Percentiles rank a stretch among this genome's conserved stretches.
These are phyloP conservation scores for Ormyrus labotus DNA, from an alignment of 2,888 invertebrate genomes.

Conservation along the genomic window DNA sequence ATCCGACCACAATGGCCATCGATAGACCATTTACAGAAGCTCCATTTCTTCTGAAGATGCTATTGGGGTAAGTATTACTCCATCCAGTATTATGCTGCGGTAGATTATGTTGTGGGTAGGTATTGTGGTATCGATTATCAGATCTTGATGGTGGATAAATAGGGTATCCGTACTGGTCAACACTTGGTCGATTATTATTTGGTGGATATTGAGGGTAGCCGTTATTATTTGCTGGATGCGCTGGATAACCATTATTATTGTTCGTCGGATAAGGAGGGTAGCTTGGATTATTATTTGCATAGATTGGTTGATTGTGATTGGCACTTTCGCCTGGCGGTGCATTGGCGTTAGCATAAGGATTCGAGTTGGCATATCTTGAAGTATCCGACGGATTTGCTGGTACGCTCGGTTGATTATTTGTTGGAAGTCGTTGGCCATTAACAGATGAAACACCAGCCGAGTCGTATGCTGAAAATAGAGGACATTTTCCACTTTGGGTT, in stretches of 20 bases:
- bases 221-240: slow-evolving; percentile 58
- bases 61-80: slow-evolving; percentile 24
- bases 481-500: slow-evolving; percentile 8
- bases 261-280: slow-evolving; percentile 63
- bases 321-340: slow-evolving; percentile 67
- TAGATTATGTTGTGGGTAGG: slow-evolving; percentile 50
- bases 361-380: slow-evolving; percentile 61
- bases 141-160: slow-evolving; percentile 58
- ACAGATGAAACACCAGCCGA: slow-evolving; percentile 70
- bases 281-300: slow-evolving; percentile 61
- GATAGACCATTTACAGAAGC: slow-evolving; percentile 7
- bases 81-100: slow-evolving; percentile 50
- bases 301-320: slow-evolving; percentile 61
- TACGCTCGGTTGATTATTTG: slow-evolving; percentile 40
- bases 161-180: slow-evolving; percentile 57
- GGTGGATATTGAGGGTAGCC: slow-evolving; percentile 64
- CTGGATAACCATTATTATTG: slow-evolving; percentile 50
- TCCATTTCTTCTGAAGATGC: slow-evolving; percentile 26
- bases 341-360: slow-evolving; percentile 72
- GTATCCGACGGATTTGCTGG: slow-evolving; percentile 58
- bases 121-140: slow-evolving; percentile 57
- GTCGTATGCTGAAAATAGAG: slow-evolving; percentile 66
- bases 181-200: slow-evolving; percentile 55
- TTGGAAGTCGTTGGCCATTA: slow-evolving; percentile 65
- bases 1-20: not conserved